Evolutionary conservation across 2,888 invertebrate species (phyloP), one percentile per base, ranked within the genome.

Genomic region (Leucophenga montana): DNA sequence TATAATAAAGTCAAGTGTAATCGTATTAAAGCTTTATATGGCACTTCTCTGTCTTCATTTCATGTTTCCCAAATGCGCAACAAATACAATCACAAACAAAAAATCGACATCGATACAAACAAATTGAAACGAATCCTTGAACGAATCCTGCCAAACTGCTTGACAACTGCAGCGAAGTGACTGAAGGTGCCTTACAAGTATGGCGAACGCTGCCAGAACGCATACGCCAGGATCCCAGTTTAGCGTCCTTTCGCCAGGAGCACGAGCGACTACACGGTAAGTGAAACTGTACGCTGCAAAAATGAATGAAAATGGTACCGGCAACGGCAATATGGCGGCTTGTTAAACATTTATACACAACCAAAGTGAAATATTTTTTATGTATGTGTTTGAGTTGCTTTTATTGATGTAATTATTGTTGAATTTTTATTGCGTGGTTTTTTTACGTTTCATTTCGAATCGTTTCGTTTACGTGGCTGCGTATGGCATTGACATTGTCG

Each of bases 201-300:
- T 93, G 93, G 93, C 88, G 91, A 75, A 91, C 91, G 67, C 87
- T 93, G 31, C 93, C 93, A 0, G 92, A 93, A 78, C 91, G 91
- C 74, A 92, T 93, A 85, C 92, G 92, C 77, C 90, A 91, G 77
- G 93, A 93, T 85, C 93, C 93, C 0, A 90, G 91, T 39, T 85
- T 93, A 78, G 92, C 92, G 59, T 90, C 91, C 6, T 93, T 93
- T 80, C 88, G 87, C 16, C 87, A 89, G 79, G 89, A 89, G 78
- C 88, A 89, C 78, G 88, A 89, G 78, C 86, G 89, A 57, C 75
- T 89, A 70, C 89, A 87, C 76, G 88, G 89, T 84, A 86, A 39
- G 39, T 39, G 8, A 5, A 33, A 33, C n/a, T n/a, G n/a, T n/a
- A 33, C 33, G 33, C 1, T 39, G 8, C 3, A 39, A 39, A 39